Conservation (phyloP, 2,888 invertebrate species). For the Copidosoma aretas region DNA sequence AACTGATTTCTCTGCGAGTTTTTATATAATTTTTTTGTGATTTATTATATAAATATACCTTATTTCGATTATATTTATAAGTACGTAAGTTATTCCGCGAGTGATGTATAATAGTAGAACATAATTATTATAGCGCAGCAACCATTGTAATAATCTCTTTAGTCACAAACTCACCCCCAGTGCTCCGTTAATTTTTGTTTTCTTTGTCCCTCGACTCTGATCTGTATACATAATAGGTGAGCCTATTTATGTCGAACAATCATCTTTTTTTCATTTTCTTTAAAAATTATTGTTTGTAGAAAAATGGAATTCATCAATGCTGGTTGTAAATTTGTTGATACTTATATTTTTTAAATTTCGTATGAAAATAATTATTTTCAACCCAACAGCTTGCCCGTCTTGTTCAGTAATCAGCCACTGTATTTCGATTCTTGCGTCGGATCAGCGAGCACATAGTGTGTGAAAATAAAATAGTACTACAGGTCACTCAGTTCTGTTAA, state of each 20-base stretch:
- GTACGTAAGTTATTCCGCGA: slow-evolving; percentile 15
- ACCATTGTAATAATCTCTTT: slow-evolving; percentile 4
- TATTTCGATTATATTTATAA: slow-evolving; percentile 8
- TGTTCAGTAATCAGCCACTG: slow-evolving; percentile 12
- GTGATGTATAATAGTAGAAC: slow-evolving; percentile 13
- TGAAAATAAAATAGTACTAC: neutral
- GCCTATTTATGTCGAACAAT: too few species aligned
- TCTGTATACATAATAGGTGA: too few species aligned
- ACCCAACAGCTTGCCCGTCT: neutral
- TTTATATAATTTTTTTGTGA: slow-evolving; percentile 8
- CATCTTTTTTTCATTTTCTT: too few species aligned
- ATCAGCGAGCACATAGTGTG: slow-evolving; percentile 10
- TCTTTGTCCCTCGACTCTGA: too few species aligned
- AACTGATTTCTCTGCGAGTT: neutral
- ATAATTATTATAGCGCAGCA: neutral
- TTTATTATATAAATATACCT: slow-evolving; percentile 18
- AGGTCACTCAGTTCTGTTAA: slow-evolving; percentile 7
- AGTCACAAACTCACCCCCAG: neutral
- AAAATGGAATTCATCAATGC: too few species aligned
- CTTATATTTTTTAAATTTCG: too few species aligned
- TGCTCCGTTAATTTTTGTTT: neutral
- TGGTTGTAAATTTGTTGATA: too few species aligned
- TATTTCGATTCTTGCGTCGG: slow-evolving; percentile 22
- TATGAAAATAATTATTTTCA: too few species aligned
- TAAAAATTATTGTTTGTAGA: too few species aligned